Base-by-base conservation (phyloP, 1,140 invertebrate species). In the Zaprionus africanus region DNA sequence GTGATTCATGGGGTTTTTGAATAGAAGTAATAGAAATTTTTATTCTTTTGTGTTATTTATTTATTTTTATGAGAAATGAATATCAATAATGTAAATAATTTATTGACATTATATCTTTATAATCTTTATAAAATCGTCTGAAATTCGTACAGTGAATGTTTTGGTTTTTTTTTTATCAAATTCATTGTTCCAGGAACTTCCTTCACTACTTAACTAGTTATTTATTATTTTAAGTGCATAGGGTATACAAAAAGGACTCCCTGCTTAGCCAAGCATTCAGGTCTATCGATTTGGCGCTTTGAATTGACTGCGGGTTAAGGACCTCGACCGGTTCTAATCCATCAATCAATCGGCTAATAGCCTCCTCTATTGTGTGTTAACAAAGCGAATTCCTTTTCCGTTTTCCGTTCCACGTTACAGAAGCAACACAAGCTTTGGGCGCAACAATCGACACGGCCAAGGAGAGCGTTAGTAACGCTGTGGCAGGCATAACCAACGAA, bases 401-500 rank as follows among this genome's bases (percentile, higher is more conserved):
- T n/a, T 15, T 15, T 46, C 41, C n/a, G 41, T 31, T 22, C 17
- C 36, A 4, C 31, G 15, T 58, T 71, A 60, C 59, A 92, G 91
- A 79, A 38, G 87, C 86, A 9, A 78, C 69, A 17, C 60, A 83
- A n/a, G 67, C 84, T 3, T 51, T 92, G 4, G 78, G 72, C 5
- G 73, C 78, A 22, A 79, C 78, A 6, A 7, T 92, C 26, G 91
- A 92, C 43, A 86, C 77, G 60, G 84, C 90, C 60, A 92, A 92
- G 79, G 91, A 92, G 38, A 80, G 76, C 9, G 91, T 92, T 19
- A 78, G 87, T 65, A 78, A 74, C 7, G 91, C 91, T 6, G 82
- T 92, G 22, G 82, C 91, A 7, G 87, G 91, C 28, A 86, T 92
- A 24, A 90, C 87, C 66, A 88, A 80, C 56, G 91, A 92, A 59